Base-by-base conservation (phyloP, 2,888 invertebrate genomes). In the Macrosiphum euphorbiae region DNA sequence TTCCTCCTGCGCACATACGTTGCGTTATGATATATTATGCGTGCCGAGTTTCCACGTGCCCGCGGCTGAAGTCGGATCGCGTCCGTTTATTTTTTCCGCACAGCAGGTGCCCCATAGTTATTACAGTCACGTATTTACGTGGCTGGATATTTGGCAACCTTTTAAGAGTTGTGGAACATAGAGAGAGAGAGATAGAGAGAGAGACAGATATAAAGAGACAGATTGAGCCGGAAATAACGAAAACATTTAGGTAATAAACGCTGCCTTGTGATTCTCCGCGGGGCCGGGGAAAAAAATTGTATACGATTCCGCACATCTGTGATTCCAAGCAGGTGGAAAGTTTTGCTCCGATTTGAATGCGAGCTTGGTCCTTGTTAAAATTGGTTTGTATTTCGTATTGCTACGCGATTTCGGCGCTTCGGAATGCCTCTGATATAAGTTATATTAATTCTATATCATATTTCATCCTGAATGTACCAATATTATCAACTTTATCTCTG, bases 271-370 rank as follows among this genome's bases (percentile, higher is more conserved):
- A 85, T 84, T 91, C 44, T 58, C n/a, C 4, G 1, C 24, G 35
- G 90, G 24, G 24, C 16, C 3, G n/a, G 35, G 0, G 26, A 16
- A 92, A 84, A 78, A 78, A 58, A 67, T 50, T 26, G 1, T 35
- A 10, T 61, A 61, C 50, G 50, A 92, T 86, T 85, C 47, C 47
- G 7, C 86, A 87, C 86, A 87, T 92, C 26, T 92, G 61, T 87
- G 92, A 92, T 87, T 92, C 61, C 50, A 61, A 87, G 87, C 61
- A 61, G 86, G 87, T 61, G 91, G 84, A 92, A 35, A 87, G 47
- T 61, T 61, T 50, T 26, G 1, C 50, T 78, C 20, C 61, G 50
- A 87, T 61, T 87, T 87, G 47, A 87, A 50, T 61, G 61, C 35
- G 55, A 85, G 47, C 41, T 61, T 13, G 26, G 86, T 92, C 35